These are phyloP conservation scores for Eristalis pertinax DNA, from an alignment of 2,888 invertebrate species.

Conservation along the genomic window DNA sequence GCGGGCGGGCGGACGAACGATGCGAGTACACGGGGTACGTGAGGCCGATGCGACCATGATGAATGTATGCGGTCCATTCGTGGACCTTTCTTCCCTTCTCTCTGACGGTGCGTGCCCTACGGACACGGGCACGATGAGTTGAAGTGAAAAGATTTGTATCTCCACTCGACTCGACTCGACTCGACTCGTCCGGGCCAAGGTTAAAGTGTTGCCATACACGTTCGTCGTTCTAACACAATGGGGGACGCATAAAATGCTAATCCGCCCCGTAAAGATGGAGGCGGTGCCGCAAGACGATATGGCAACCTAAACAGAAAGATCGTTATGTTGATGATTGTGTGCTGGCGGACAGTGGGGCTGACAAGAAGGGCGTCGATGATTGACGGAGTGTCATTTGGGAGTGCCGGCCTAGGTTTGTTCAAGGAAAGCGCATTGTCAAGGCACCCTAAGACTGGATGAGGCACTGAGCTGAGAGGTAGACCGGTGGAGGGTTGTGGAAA, in stretches of 20 bases:
- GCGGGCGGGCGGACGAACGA: not conserved
- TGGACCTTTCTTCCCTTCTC: conserved; percentile 37
- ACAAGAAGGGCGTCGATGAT: conserved; percentile 1
- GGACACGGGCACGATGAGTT: conserved; percentile 49
- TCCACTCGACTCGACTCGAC: not conserved
- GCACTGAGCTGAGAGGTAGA: no score
- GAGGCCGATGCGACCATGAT: conserved; percentile 6
- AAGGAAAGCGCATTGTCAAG: no score
- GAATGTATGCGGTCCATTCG: conserved; percentile 47
- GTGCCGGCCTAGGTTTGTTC: no score
- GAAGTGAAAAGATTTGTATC: conserved; percentile 60
- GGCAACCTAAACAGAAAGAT: conserved; percentile 8
- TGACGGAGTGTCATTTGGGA: no score
- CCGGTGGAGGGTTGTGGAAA: no score
- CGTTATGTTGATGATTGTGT: conserved; percentile 11
- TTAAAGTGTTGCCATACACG: conserved; percentile 54
- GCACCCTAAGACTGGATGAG: no score
- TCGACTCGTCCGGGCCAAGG: conserved; percentile 44
- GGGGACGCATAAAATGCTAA: conserved; percentile 35
- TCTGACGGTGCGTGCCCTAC: conserved; percentile 48
- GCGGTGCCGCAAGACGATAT: conserved; percentile 29
- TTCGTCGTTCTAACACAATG: conserved; percentile 50
- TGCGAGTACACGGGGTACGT: not conserved
- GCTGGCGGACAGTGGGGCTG: conserved; percentile 14
- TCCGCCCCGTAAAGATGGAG: conserved; percentile 3